Percentiles rank a stretch among this genome's conserved stretches.
phyloP scores from a whole-genome alignment of 2,888 invertebrate genomes.

The Conchocele bisecta region DNA sequence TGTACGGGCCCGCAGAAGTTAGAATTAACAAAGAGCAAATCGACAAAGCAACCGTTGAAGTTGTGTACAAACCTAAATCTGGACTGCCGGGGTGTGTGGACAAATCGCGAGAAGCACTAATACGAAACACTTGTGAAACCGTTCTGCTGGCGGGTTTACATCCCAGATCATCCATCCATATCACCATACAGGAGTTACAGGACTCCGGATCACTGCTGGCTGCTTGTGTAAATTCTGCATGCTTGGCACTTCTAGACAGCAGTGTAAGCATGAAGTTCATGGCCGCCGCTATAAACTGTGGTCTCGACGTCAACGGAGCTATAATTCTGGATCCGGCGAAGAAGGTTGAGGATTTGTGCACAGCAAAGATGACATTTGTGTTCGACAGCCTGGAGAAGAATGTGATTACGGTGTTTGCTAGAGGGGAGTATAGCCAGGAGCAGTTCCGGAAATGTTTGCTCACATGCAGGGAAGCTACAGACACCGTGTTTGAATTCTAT shows the following conservation, averaged over 20 bases:
- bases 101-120: slow-evolving; percentile 89
- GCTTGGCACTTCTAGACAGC: slow-evolving; percentile 91
- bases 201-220: slow-evolving; percentile 87
- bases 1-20: slow-evolving; percentile 92
- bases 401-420: slow-evolving; percentile 69
- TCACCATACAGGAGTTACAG: slow-evolving; percentile 94
- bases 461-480: slow-evolving; percentile 66
- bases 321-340: slow-evolving; percentile 87
- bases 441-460: slow-evolving; percentile 73
- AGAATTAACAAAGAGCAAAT: slow-evolving; percentile 90
- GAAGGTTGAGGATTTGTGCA: slow-evolving; percentile 82
- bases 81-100: slow-evolving; percentile 89
- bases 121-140: slow-evolving; percentile 90
- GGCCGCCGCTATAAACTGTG: slow-evolving; percentile 91
- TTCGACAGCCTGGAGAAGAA: slow-evolving; percentile 74
- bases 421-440: slow-evolving; percentile 69
- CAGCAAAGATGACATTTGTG: slow-evolving; percentile 72
- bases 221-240: slow-evolving; percentile 91
- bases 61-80: slow-evolving; percentile 89
- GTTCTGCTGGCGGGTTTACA: slow-evolving; percentile 88
- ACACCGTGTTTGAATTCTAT: slow-evolving; percentile 75
- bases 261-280: slow-evolving; percentile 92
- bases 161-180: slow-evolving; percentile 90
- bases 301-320: slow-evolving; percentile 85
- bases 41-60: slow-evolving; percentile 91